Evolutionary conservation across 2,888 invertebrate species (phyloP).

Genomic region (Peribatodes rhomboidaria): DNA sequence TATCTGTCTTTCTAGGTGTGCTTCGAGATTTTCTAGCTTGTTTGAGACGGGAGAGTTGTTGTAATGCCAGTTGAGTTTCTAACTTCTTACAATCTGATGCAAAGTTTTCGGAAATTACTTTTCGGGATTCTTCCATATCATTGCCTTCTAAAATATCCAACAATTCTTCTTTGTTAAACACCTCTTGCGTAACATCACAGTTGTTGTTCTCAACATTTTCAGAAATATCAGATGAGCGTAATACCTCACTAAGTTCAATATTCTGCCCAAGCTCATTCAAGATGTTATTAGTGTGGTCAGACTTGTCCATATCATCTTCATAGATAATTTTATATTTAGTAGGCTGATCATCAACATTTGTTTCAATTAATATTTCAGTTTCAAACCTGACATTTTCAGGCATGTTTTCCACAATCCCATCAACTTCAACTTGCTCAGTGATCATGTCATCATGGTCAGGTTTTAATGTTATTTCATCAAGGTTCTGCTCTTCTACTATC

Average conservation of each 20-base stretch:
- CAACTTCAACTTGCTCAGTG: conserved; percentile 48
- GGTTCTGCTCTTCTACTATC: conserved; percentile 1
- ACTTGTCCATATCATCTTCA: conserved; percentile 43
- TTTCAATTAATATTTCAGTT: conserved; percentile 78
- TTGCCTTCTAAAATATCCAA: conserved; percentile 81
- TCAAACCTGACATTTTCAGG: conserved; percentile 69
- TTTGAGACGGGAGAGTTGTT: conserved; percentile 73
- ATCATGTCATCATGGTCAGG: conserved; percentile 8
- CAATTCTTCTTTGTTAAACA: conserved; percentile 81
- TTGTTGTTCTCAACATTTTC: conserved; percentile 76
- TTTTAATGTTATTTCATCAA: conserved; percentile 11
- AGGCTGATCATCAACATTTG: conserved; percentile 62
- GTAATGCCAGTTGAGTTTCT: conserved; percentile 72
- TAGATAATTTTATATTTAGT: conserved; percentile 32
- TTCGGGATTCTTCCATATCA: conserved; percentile 60
- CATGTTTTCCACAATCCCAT: conserved; percentile 49
- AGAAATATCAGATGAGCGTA: conserved; percentile 70
- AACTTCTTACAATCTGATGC: conserved; percentile 54
- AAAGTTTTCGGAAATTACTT: conserved; percentile 45
- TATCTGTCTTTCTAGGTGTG: conserved; percentile 38
- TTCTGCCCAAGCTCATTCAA: conserved; percentile 73
- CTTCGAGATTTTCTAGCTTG: conserved; percentile 35
- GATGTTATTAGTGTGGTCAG: conserved; percentile 60
- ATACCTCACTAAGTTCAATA: conserved; percentile 77
- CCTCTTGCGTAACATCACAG: conserved; percentile 66